Base-by-base conservation (phyloP, 2,888 invertebrate species). In the Plebejus argus region DNA sequence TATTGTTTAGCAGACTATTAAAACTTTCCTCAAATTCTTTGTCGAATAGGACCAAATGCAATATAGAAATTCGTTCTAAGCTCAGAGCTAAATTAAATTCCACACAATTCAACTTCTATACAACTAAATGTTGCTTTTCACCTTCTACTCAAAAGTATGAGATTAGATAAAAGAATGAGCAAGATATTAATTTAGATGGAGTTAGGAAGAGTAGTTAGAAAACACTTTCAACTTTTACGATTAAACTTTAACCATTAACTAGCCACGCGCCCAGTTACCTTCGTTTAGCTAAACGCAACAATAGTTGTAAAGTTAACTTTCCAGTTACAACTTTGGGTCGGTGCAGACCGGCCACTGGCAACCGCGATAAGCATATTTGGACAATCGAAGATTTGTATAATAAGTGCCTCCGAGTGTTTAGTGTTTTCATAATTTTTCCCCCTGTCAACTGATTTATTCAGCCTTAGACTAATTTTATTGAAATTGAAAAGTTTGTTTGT, bases 231-330 rank as follows among this genome's bases (percentile, higher is more conserved):
- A 72, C 72, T 53, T 74, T 90, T 89, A 90, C 86, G 88, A 83
- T 81, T 81, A 86, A 91, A 91, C 86, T 91, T 91, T 81, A 79
- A 82, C 80, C 86, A 85, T 89, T 88, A 86, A 85, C 84, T 82
- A 82, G 82, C 85, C 83, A 79, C 83, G 84, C 84, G 86, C 88
- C 86, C 87, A 84, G 85, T 78, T 82, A 83, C 86, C 84, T 85
- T 77, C 76, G 76, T 84, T 84, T 86, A 84, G 83, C 83, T 84
- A 84, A 87, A 85, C 85, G 86, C 84, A 85, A 88, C 85, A 81
- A 83, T 81, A 81, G 28, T 23, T 53, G 8, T 53, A 28, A 74
- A 15, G 49, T 18, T 74, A 49, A 49, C 23, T 70, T 56, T 49
- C 70, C 5, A 76, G 23, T 56, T 71, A 71, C 45, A 76, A 76